Percentiles rank a stretch among this genome's conserved stretches.
Evolutionary conservation across 2,888 invertebrate species (phyloP).

Genomic region (Pharmacophagus antenor): DNA sequence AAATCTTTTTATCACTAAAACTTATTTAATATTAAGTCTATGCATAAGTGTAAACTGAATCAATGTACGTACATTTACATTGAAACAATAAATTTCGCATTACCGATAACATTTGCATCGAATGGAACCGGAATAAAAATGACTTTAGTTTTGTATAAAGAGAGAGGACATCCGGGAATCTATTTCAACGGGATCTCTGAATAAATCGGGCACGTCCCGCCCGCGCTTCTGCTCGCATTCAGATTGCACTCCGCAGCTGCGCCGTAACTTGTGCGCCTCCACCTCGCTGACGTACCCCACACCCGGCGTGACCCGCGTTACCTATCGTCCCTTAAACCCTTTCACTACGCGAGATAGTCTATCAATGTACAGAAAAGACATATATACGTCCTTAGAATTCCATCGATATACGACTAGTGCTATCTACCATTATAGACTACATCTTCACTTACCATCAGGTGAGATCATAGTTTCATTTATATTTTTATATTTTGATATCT

Average conservation of each 20-base stretch:
- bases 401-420: no score
- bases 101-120: constrained; percentile 4
- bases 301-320: constrained; percentile 34
- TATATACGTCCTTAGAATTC: no score
- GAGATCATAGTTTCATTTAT: no score
- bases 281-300: constrained; percentile 36
- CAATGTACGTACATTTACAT: background rate
- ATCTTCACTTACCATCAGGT: no score
- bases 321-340: constrained; percentile 36
- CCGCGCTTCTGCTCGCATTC: constrained; percentile 41
- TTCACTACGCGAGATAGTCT: no score
- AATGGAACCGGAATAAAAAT: constrained; percentile 20
- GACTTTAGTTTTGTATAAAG: constrained; percentile 21
- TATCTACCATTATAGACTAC: no score
- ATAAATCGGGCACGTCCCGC: constrained; percentile 49
- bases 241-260: constrained; percentile 54
- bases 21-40: no score
- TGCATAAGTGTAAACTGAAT: background rate
- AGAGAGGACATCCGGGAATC: constrained; percentile 39
- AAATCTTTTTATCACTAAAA: no score
- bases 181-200: constrained; percentile 42
- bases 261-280: constrained; percentile 47
- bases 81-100: constrained; percentile 1
- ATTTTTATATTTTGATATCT: no score
- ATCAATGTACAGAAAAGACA: no score